Conservation (phyloP, 1,140 invertebrate species). For the Drosophila nannoptera region DNA sequence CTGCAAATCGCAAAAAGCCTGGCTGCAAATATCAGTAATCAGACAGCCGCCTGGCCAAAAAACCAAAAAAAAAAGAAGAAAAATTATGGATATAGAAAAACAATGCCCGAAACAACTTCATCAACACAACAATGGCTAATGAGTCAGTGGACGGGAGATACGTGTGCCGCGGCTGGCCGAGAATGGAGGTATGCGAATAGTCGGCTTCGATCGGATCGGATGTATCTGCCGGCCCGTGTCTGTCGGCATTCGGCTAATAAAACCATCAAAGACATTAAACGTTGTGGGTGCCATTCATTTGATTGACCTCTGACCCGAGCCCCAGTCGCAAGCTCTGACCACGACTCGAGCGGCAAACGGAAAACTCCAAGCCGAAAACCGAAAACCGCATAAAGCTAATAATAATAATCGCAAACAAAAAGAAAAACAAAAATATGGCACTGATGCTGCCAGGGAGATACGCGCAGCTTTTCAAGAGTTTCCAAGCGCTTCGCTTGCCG, state of each 20-base stretch:
- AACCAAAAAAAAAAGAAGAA: slow-evolving; percentile 15
- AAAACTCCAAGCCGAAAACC: slow-evolving; percentile 19
- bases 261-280: slow-evolving; percentile 75
- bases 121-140: slow-evolving; percentile 72
- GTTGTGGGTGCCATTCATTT: slow-evolving; percentile 77
- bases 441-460: slow-evolving; percentile 67
- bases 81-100: background rate
- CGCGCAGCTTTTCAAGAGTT: slow-evolving; percentile 54
- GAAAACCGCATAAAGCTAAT: slow-evolving; percentile 52
- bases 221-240: slow-evolving; percentile 35
- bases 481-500: slow-evolving; percentile 35
- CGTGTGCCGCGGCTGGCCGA: too few relatives aligned
- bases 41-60: slow-evolving; percentile 55
- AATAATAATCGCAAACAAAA: slow-evolving; percentile 64
- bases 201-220: slow-evolving; percentile 12
- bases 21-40: slow-evolving; percentile 66
- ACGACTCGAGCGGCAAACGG: slow-evolving; percentile 32
- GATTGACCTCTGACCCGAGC: slow-evolving; percentile 65
- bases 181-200: slow-evolving; percentile 25
- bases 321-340: slow-evolving; percentile 46
- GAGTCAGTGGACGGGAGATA: slow-evolving; percentile 54
- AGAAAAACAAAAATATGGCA: slow-evolving; percentile 26
- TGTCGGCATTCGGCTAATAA: slow-evolving; percentile 68
- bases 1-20: slow-evolving; percentile 62
- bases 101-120: slow-evolving; percentile 66